These are phyloP conservation scores for Drosophila yakuba DNA, from an alignment of 1,140 invertebrate species.

Conservation along the genomic window DNA sequence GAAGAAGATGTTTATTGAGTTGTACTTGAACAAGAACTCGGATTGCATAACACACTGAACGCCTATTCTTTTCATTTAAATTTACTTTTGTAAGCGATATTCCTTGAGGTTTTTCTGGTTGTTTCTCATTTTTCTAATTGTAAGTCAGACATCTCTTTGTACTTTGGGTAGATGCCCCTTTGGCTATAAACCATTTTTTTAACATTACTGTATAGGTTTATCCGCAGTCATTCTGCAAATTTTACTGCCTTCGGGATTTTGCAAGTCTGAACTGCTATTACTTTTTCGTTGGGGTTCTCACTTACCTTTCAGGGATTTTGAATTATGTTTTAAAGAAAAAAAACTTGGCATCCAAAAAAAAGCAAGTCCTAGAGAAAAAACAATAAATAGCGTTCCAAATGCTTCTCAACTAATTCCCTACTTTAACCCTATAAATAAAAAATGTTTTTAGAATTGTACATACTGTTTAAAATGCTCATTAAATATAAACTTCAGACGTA, in stretches of 20 bases:
- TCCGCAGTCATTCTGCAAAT: constrained; percentile 4
- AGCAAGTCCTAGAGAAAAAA: too few species aligned
- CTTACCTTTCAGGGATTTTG: too few species aligned
- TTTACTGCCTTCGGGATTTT: constrained; percentile 24
- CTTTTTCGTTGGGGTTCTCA: neutral
- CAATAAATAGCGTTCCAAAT: too few species aligned
- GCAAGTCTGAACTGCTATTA: neutral
- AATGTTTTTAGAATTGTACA: too few species aligned
- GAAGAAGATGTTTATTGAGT: constrained; percentile 43
- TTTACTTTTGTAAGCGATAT: constrained; percentile 20
- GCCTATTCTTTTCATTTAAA: constrained; percentile 21
- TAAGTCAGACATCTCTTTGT: constrained; percentile 34
- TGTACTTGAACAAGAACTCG: constrained; percentile 62
- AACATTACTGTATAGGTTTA: constrained; percentile 6
- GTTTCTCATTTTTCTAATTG: constrained; percentile 40
- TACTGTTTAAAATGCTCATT: too few species aligned
- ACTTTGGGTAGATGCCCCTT: constrained; percentile 7
- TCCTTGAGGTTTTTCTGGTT: constrained; percentile 7
- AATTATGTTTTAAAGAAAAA: neutral
- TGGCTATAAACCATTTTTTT: neutral
- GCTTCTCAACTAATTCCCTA: too few species aligned
- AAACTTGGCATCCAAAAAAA: too few species aligned
- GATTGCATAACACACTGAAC: constrained; percentile 50
- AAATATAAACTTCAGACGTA: too few species aligned
- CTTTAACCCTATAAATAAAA: too few species aligned